Conservation (phyloP, 53 echinoderm and acorn worm species). For the Paelopatides confundens region DNA sequence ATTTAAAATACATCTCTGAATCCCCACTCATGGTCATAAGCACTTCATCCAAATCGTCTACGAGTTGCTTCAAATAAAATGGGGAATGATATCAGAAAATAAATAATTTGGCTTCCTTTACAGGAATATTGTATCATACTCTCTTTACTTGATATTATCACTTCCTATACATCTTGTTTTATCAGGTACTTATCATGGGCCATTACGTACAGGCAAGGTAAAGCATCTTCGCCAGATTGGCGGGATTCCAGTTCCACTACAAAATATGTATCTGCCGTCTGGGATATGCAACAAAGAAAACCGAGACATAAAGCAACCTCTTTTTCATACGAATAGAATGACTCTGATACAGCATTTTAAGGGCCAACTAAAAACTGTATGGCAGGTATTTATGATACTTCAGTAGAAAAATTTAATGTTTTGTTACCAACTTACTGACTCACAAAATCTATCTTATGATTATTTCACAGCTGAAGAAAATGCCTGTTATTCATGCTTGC, state of each 20-base stretch:
- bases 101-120: no score
- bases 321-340: conserved; percentile 61
- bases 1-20: no score
- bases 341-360: conserved; percentile 83
- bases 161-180: not conserved
- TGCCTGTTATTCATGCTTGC: no score
- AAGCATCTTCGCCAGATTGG: conserved; percentile 72
- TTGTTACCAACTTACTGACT: no score
- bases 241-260: conserved; percentile 73
- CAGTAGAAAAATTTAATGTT: no score
- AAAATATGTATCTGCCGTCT: conserved; percentile 82
- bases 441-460: no score
- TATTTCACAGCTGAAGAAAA: no score
- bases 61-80: no score
- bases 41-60: no score
- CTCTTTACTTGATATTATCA: no score
- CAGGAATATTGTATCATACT: no score
- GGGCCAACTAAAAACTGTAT: conserved; percentile 80
- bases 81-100: not conserved
- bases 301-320: not conserved
- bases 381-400: conserved; percentile 65
- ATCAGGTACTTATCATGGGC: conserved; percentile 67
- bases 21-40: no score
- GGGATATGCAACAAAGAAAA: conserved; percentile 70
- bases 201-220: conserved; percentile 84